Conservation (phyloP, 2,113 vertebrate genomes). For the Orientallactaga bullata region DNA sequence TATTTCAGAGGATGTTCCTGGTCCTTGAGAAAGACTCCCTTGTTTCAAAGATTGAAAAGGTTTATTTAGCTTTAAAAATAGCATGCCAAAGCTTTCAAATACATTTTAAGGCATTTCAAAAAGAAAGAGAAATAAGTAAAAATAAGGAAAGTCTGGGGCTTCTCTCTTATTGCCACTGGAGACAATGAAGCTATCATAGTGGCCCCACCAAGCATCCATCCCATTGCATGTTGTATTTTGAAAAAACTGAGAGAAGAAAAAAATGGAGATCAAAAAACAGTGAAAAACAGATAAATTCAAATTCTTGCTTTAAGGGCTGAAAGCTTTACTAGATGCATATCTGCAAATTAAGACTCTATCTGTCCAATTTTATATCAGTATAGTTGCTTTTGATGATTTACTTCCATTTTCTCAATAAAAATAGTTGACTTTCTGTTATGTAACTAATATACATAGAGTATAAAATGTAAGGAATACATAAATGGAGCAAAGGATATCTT, state of each 20-base stretch:
- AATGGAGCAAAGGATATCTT: not conserved
- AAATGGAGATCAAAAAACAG: not conserved
- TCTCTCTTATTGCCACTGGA: not conserved
- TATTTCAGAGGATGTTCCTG: not conserved
- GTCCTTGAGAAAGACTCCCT: not conserved
- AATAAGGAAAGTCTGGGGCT: not conserved
- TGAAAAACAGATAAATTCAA: not conserved
- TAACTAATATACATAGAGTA: not conserved
- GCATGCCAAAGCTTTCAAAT: not conserved
- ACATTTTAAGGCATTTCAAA: not conserved
- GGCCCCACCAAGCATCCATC: not conserved
- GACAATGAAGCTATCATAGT: not conserved
- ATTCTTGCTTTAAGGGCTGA: not conserved
- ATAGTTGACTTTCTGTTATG: constrained; percentile 32
- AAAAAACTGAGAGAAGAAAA: not conserved
- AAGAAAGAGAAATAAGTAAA: not conserved
- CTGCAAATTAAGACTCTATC: not conserved
- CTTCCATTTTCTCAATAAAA: constrained; percentile 30
- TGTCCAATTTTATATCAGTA: not conserved
- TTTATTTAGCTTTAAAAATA: not conserved
- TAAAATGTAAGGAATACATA: not conserved
- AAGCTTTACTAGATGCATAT: not conserved
- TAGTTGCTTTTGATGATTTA: not conserved
- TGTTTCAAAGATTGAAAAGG: not conserved
- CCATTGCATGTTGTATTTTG: not conserved